These are phyloP conservation scores for Rhagium mordax DNA, from an alignment of 2,888 invertebrate species.

Conservation along the genomic window DNA sequence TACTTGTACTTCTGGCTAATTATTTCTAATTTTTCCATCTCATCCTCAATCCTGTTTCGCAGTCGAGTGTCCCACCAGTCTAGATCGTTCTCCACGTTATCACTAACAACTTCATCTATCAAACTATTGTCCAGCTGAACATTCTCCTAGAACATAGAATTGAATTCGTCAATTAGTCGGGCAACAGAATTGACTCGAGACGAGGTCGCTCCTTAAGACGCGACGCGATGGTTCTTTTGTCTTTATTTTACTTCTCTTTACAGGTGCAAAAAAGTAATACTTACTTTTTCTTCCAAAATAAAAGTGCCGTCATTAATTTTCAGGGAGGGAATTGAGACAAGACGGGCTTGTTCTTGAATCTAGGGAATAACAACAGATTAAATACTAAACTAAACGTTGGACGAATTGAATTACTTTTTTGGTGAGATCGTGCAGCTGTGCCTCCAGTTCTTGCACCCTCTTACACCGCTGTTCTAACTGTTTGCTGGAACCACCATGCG, in stretches of 20 bases:
- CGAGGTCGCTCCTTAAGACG: too few relatives aligned
- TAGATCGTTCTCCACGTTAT: constrained; percentile 74
- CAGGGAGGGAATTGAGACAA: constrained; percentile 62
- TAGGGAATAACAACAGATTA: constrained; percentile 28
- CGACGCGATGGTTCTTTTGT: too few relatives aligned
- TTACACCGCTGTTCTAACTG: constrained; percentile 83
- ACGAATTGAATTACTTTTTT: constrained; percentile 71
- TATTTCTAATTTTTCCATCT: constrained; percentile 44
- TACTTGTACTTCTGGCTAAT: constrained; percentile 32
- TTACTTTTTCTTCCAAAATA: constrained; percentile 29
- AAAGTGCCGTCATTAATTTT: constrained; percentile 2
- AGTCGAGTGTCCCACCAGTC: constrained; percentile 82
- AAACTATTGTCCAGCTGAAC: constrained; percentile 49
- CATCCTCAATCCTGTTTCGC: constrained; percentile 66
- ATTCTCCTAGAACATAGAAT: constrained; percentile 35
- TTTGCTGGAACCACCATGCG: constrained; percentile 68
- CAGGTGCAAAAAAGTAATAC: constrained; percentile 47
- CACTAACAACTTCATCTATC: constrained; percentile 67
- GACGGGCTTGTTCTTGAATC: constrained; percentile 67
- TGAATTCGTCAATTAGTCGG: constrained; percentile 11
- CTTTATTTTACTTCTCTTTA: too few relatives aligned
- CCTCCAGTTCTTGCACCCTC: constrained; percentile 84
- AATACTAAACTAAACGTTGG: constrained; percentile 5
- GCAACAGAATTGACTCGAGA: too few relatives aligned
- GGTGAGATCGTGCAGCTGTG: constrained; percentile 80